Evolutionary conservation across 2,797 vertebrate genomes (phyloP), one percentile per base, ranked within the genome.

Genomic region (Neosilurus hyrtlii): DNA sequence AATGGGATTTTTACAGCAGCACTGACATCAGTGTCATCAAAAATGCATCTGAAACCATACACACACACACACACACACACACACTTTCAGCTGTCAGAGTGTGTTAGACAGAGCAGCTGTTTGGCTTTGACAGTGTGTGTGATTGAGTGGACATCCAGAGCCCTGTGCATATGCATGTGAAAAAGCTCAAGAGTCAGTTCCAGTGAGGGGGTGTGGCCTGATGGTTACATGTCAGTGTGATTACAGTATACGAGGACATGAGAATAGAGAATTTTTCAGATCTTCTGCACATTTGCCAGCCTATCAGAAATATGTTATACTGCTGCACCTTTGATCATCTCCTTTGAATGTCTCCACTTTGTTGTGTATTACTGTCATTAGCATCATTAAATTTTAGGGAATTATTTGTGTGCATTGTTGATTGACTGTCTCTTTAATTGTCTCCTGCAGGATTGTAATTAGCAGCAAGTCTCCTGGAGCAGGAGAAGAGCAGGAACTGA

Each of bases 121-220:
- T 81, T 73, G 24, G 20, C 56, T 72, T 71, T 71, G 67, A 81
- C 35, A 72, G 37, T 73, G 56, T 72, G 68, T 81, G 68, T 73
- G 56, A 72, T 81, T 81, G 35, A 70, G 56, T 81, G 57, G 20
- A 54, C 24, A 52, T 70, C 52, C 35, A 71, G 70, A 52, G 22
- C 43, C 70, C 49, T 72, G 24, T 37, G 26, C 35, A 52, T 35
- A 9, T 67, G n/a, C 54, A 51, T 37, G 43, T 79, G 57, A 43
- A 43, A 43, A 43, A 43, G 8, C 43, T 43, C 35, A 37, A 10
- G 8, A 30, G 52, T 56, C 49, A 56, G 71, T 6, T 30, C 72
- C 73, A 35, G 51, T 59, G 16, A 75, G 56, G 26, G 37, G 15
- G 49, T 10, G 63, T 79, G 61, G 61, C 43, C 49, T 79, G 51